Base-by-base conservation (phyloP, 2,888 invertebrate species). In the Leptinotarsa peninsularis region DNA sequence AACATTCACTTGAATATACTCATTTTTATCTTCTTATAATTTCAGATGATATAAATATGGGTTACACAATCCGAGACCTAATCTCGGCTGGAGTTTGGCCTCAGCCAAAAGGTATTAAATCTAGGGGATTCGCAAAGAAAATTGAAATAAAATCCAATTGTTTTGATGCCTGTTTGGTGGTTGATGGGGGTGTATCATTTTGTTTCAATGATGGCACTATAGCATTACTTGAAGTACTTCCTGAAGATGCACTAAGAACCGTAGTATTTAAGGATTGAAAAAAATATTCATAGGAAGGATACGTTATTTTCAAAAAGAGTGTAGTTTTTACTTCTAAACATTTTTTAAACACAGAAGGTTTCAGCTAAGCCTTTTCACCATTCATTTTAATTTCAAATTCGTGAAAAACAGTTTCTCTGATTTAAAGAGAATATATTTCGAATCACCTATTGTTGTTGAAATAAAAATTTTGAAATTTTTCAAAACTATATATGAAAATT, bases 101-200 rank as follows among this genome's bases (percentile, higher is more conserved):
- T 0, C 90, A 92, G 81, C 95, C 95, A n/a, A 92, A 93, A 75
- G 93, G 92, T 0, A 91, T 95, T 71, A 90, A 93, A 56, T 93
- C 95, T 0, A 91, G 96, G 67, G 96, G 95, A 78, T 94, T 93
- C 85, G 95, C 95, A 0, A 89, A 90, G 49, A 92, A 92, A 68
- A 91, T 98, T 71, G 92, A 92, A 69, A 92, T 98, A 43, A 93
- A 93, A 85, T 98, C 98, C 1, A 93, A 96, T 77, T 99, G 99
- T 89, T 93, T 93, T 84, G 96, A 97, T 88, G 97, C 95, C 17
- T 91, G 95, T 86, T 89, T 99, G 21, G 98, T 99, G 0, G 93
- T 99, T 27, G 99, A 99, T 87, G 99, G 99, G 43, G 96, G 98
- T 78, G 93, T 97, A 18, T 96, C 96, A 0, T 96, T 96, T 86